phyloP scores from a whole-genome alignment of 2,888 invertebrate genomes.

The Pristionchus mayeri region DNA sequence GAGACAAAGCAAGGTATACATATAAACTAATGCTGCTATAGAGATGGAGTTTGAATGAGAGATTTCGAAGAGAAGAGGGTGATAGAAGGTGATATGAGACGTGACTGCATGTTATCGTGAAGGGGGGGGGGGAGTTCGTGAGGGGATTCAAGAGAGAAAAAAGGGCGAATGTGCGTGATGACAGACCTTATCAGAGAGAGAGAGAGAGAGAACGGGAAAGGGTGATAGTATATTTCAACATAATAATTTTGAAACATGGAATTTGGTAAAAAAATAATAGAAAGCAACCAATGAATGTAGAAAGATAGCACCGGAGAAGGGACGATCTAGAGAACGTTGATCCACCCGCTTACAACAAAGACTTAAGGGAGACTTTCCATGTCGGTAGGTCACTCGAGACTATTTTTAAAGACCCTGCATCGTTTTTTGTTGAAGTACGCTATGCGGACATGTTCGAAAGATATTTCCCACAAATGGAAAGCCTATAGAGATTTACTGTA shows the following conservation, averaged over 20 bases:
- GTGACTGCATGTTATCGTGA: conserved; percentile 35
- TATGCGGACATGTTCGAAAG: too few species aligned
- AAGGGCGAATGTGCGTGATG: neutral
- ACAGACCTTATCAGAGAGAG: conserved; percentile 9
- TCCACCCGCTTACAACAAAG: too few species aligned
- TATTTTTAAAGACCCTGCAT: too few species aligned
- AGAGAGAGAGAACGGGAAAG: neutral
- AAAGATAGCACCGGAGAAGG: neutral
- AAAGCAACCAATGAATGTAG: neutral
- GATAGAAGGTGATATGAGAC: neutral
- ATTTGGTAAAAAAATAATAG: conserved; percentile 12
- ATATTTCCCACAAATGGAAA: too few species aligned
- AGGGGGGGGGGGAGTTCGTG: neutral
- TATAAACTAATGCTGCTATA: neutral
- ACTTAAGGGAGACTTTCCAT: too few species aligned
- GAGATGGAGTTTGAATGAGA: neutral
- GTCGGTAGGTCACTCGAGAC: too few species aligned
- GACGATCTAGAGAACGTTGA: neutral
- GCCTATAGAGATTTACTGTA: too few species aligned
- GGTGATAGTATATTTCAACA: too few species aligned
- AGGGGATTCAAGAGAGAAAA: neutral
- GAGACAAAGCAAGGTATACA: too few species aligned
- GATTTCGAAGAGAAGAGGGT: neutral
- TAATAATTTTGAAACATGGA: too few species aligned
- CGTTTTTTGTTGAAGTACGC: too few species aligned